phyloP scores from a whole-genome alignment of 2,113 vertebrate species.

The Campylorhamphus procurvoides region DNA sequence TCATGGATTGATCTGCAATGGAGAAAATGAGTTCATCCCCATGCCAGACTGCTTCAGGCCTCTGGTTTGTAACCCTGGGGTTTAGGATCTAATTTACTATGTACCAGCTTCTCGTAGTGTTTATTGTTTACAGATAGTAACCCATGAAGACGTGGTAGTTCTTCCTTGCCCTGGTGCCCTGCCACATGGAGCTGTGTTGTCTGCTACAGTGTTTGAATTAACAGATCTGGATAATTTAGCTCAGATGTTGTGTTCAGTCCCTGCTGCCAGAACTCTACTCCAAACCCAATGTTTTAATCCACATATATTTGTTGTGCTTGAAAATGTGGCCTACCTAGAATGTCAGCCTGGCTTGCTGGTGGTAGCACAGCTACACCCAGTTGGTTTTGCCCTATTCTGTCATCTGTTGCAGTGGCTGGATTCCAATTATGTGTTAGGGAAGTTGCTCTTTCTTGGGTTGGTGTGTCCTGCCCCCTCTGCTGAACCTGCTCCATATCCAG shows the following conservation, averaged over 20 bases:
- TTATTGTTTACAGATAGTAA: background rate
- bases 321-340: background rate
- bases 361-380: background rate
- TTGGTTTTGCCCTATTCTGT: background rate
- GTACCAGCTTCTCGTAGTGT: background rate
- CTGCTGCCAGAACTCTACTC: background rate
- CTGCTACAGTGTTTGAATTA: background rate
- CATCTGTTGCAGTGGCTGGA: background rate
- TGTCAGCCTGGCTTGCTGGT: background rate
- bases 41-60: background rate
- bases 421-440: background rate
- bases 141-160: background rate
- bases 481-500: background rate
- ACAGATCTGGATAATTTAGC: background rate
- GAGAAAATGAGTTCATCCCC: background rate
- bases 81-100: background rate
- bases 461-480: background rate
- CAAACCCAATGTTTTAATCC: background rate
- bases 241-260: background rate
- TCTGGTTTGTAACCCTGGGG: background rate
- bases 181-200: background rate
- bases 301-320: background rate
- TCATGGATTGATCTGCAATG: background rate
- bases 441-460: background rate
- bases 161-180: background rate